Base-by-base conservation (phyloP, 2,797 vertebrate genomes). In the Xyrichtys novacula region DNA sequence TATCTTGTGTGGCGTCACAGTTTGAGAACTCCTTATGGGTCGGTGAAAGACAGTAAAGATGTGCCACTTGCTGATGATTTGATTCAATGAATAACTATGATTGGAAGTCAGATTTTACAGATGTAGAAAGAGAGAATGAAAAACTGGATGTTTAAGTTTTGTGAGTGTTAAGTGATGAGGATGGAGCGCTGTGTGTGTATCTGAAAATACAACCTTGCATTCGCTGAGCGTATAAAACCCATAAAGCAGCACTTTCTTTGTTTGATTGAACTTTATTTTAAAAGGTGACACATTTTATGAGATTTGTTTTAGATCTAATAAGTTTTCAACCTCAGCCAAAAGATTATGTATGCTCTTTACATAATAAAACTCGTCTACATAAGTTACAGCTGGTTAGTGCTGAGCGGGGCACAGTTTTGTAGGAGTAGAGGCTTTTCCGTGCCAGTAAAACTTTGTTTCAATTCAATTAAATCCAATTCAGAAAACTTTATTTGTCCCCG, bases 11-110 rank as follows among this genome's bases (percentile, higher is more conserved):
- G 63, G 56, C 16, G 44, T 87, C 65, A 83, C 89, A 86, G 82
- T 92, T 94, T 93, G 91, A 91, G 87, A 88, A 87, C 85, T 91
- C 87, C 88, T 86, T 48, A 67, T 79, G 88, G 90, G 89, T 93
- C 85, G 84, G 84, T 89, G 84, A 7, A 81, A 90, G 81, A 93
- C 91, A 90, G 85, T 83, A 88, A 91, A 92, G 86, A 91, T 89
- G 91, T 87, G 60, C 90, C 84, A 88, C 61, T 47, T 84, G 86
- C 81, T 79, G 77, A 86, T 81, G 83, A 92, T 92, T 87, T 88
- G 63, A 83, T 80, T 82, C 83, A 90, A 92, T 95, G 89, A 88
- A 91, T 95, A 93, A 63, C 44, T 70, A 88, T 93, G 90, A 85
- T 93, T 89, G 85, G 68, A 71, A 53, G 60, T 43, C 67, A 83